These are phyloP conservation scores for Urocitellus parryii DNA, from an alignment of 2,113 vertebrate genomes.

Conservation along the genomic window DNA sequence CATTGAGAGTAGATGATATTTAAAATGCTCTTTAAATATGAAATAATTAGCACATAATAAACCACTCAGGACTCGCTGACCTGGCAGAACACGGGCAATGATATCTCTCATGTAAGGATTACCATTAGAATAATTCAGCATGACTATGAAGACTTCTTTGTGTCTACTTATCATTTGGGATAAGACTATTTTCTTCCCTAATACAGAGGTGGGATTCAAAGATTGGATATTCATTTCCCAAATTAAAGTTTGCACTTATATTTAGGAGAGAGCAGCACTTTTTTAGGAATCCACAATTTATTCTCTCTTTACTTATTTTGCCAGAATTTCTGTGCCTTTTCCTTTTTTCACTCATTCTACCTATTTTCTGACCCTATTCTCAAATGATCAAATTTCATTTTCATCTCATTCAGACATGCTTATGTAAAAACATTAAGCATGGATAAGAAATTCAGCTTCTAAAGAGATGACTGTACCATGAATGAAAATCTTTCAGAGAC, in stretches of 20 bases:
- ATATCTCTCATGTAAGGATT: not conserved
- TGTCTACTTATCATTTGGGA: not conserved
- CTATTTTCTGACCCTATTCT: not conserved
- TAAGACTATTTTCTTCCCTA: not conserved
- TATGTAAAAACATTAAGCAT: not conserved
- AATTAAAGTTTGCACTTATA: not conserved
- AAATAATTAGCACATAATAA: constrained; percentile 33
- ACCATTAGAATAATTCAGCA: not conserved
- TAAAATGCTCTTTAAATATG: not conserved
- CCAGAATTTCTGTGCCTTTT: not conserved
- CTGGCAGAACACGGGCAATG: not conserved
- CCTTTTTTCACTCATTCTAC: not conserved
- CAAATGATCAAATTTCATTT: constrained; percentile 29
- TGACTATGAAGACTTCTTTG: not conserved
- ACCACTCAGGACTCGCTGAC: not conserved
- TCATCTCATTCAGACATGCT: constrained; percentile 10
- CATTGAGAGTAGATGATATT: not conserved
- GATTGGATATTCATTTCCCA: not conserved
- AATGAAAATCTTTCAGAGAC: not conserved
- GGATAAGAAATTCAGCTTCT: not conserved
- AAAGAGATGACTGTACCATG: not conserved
- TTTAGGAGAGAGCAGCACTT: not conserved
- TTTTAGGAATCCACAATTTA: not conserved
- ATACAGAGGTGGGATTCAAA: not conserved
- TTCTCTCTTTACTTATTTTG: not conserved